A percentile compares a stretch with the other conserved stretches of the same genome.
Evolutionary conservation across 2,888 invertebrate species (phyloP).

Genomic region (Drosophila monieri): DNA sequence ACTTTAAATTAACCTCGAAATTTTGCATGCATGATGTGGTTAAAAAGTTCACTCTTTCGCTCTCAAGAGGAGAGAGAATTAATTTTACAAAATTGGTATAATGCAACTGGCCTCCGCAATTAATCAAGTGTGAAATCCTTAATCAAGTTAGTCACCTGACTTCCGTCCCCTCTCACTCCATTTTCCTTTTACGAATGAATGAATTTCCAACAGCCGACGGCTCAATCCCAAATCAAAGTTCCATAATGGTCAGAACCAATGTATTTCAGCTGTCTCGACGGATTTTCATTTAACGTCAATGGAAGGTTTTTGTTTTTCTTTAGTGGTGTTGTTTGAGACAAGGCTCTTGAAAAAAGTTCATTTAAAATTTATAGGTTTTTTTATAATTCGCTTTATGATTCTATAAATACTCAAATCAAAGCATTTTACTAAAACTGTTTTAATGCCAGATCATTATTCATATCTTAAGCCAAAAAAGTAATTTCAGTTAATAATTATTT

Average conservation of each 20-base stretch:
- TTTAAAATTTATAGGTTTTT: conserved; percentile 2
- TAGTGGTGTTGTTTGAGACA: too few relatives aligned
- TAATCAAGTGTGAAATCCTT: conserved; percentile 76
- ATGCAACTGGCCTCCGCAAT: conserved; percentile 33
- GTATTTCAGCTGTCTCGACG: conserved; percentile 58
- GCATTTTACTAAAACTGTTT: not conserved
- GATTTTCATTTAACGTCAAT: conserved; percentile 23
- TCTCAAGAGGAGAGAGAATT: not conserved
- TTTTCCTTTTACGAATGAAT: conserved; percentile 29
- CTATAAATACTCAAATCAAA: not conserved
- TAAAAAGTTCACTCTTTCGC: conserved; percentile 16
- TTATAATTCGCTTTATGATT: conserved; percentile 26
- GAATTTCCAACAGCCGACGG: conserved; percentile 43
- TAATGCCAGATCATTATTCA: not conserved
- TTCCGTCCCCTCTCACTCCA: conserved; percentile 1
- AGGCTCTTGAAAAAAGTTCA: too few relatives aligned
- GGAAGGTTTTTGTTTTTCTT: conserved; percentile 25
- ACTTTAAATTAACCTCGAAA: conserved; percentile 58
- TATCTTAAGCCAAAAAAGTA: not conserved
- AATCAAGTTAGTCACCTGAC: conserved; percentile 58
- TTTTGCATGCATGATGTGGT: conserved; percentile 34
- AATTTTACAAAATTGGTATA: not conserved
- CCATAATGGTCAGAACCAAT: conserved; percentile 38
- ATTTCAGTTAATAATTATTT: conserved; percentile 1
- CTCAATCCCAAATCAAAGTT: conserved; percentile 41